These are phyloP conservation scores for Cantharis nigra DNA, from an alignment of 2,888 invertebrate species.

Conservation along the genomic window DNA sequence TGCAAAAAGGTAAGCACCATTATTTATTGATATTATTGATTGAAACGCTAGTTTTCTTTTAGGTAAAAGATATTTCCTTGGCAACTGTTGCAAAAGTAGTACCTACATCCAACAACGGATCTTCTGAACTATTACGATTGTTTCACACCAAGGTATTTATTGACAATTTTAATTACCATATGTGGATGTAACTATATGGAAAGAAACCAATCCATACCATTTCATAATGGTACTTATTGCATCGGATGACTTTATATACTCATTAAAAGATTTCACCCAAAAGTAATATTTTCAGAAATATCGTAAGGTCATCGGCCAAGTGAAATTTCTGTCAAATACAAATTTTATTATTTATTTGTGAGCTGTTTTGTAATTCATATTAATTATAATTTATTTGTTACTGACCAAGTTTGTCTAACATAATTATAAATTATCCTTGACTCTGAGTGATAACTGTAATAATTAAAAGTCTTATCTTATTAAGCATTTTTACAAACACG, in stretches of 20 bases:
- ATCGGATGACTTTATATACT: neutral
- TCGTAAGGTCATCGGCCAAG: neutral
- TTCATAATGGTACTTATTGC: neutral
- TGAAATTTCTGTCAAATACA: neutral
- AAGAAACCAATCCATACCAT: neutral
- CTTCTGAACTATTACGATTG: constrained; percentile 87
- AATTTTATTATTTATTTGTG: too few species aligned
- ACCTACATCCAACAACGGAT: constrained; percentile 97
- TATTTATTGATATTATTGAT: neutral
- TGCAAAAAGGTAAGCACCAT: constrained; percentile 72
- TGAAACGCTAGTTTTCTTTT: neutral
- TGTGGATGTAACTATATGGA: neutral
- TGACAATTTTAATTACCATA: constrained; percentile 6
- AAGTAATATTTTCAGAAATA: neutral
- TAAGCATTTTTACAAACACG: too few species aligned
- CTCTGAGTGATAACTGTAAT: too few species aligned
- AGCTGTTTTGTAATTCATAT: too few species aligned
- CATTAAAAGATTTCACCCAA: neutral
- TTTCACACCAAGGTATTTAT: constrained; percentile 64
- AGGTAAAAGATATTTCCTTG: constrained; percentile 75
- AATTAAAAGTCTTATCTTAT: too few species aligned
- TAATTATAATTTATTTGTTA: too few species aligned
- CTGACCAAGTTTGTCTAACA: too few species aligned
- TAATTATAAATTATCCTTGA: too few species aligned
- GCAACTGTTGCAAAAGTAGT: constrained; percentile 91